Conservation (phyloP, 2,797 vertebrate genomes). For the Chaetodon trifasciatus region DNA sequence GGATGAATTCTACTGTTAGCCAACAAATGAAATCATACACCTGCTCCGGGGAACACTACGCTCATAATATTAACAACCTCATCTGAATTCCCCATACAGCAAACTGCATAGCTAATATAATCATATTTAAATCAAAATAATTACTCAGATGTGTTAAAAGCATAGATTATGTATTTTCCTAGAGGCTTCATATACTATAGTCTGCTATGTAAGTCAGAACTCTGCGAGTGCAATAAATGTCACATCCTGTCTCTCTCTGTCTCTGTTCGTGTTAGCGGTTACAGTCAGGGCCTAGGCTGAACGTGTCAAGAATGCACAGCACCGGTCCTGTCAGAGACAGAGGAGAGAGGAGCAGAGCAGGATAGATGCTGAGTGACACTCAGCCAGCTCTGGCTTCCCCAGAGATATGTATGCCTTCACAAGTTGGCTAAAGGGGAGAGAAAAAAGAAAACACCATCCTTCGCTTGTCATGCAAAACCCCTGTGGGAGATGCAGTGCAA, state of each 20-base stretch:
- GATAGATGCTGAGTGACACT: conserved; percentile 74
- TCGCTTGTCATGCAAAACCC: conserved; percentile 41
- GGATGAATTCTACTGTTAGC: conserved; percentile 7
- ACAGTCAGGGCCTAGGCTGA: conserved; percentile 52
- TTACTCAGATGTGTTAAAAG: conserved; percentile 8
- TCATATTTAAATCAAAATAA: conserved; percentile 26
- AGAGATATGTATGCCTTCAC: conserved; percentile 57
- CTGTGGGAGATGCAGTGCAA: not conserved
- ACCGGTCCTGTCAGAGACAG: conserved; percentile 54
- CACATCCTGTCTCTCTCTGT: conserved; percentile 27
- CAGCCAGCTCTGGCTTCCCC: conserved; percentile 54
- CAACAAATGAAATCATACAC: conserved; percentile 16
- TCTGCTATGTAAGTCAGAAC: conserved; percentile 19
- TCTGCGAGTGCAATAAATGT: conserved; percentile 43
- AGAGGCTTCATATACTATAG: conserved; percentile 12
- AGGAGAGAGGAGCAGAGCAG: conserved; percentile 17
- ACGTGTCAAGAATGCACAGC: conserved; percentile 69
- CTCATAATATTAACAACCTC: conserved; percentile 23
- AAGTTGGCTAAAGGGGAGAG: conserved; percentile 35
- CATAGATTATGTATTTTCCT: conserved; percentile 25
- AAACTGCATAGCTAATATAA: conserved; percentile 22
- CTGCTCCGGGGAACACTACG: conserved; percentile 3
- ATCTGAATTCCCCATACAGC: not conserved
- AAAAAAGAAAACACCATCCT: conserved; percentile 32
- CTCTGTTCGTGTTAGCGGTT: conserved; percentile 48